These are phyloP conservation scores for Chrysopilus asiliformis DNA, from an alignment of 2,888 invertebrate species.

Conservation along the genomic window DNA sequence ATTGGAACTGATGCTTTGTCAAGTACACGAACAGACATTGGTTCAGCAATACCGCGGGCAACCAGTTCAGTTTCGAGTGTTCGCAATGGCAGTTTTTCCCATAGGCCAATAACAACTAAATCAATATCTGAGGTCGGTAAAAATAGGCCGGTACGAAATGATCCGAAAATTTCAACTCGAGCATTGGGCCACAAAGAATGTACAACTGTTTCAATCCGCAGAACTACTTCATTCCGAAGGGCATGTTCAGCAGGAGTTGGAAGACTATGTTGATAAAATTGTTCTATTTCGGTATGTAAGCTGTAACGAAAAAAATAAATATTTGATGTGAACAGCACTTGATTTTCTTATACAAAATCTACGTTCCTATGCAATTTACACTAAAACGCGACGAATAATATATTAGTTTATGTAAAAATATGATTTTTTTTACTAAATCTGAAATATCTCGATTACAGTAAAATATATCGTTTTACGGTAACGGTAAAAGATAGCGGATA, in stretches of 20 bases:
- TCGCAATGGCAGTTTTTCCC: conserved; percentile 81
- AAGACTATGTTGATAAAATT: conserved; percentile 90
- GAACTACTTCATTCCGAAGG: conserved; percentile 78
- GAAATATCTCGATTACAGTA: too few relatives aligned
- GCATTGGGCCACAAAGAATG: conserved; percentile 85
- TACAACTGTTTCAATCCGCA: conserved; percentile 77
- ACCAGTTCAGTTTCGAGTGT: conserved; percentile 84
- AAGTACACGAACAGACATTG: conserved; percentile 83
- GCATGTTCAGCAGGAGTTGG: conserved; percentile 84
- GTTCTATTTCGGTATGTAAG: conserved; percentile 93
- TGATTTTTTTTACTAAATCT: too few relatives aligned
- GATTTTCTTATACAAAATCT: too few relatives aligned
- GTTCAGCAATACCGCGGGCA: conserved; percentile 78
- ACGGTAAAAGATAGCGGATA: too few relatives aligned
- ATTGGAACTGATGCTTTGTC: conserved; percentile 98
- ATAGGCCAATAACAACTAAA: conserved; percentile 65
- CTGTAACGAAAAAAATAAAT: conserved; percentile 43
- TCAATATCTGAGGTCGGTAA: conserved; percentile 82
- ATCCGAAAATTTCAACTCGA: conserved; percentile 93
- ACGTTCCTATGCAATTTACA: too few relatives aligned
- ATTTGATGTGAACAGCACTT: too few relatives aligned
- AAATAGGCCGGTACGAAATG: conserved; percentile 93
- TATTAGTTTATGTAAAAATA: too few relatives aligned
- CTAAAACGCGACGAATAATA: too few relatives aligned
- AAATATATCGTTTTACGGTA: too few relatives aligned